Conservation (phyloP, 2,113 vertebrate genomes). For the Gymnogyps californianus region DNA sequence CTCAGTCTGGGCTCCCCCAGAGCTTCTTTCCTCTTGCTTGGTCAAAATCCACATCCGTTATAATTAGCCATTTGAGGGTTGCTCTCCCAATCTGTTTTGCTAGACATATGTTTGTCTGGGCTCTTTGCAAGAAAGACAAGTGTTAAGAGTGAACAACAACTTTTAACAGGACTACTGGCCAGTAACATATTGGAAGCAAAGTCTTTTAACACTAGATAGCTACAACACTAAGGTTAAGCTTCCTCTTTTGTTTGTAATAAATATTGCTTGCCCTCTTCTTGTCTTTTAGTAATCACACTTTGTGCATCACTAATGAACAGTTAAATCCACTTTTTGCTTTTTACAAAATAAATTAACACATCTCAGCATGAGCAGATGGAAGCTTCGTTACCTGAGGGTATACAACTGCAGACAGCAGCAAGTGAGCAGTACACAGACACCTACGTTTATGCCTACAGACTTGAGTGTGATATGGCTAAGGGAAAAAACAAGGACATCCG, state of each 20-base stretch:
- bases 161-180: background rate
- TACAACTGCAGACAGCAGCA: background rate
- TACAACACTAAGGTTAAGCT: background rate
- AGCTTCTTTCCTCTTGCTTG: background rate
- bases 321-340: background rate
- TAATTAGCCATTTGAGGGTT: background rate
- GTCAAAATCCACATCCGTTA: background rate
- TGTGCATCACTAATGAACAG: background rate
- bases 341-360: constrained; percentile 18
- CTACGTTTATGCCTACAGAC: background rate
- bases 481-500: background rate
- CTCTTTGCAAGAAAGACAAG: background rate
- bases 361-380: constrained; percentile 6
- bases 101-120: background rate
- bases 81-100: background rate
- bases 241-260: background rate
- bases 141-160: background rate
- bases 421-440: constrained; percentile 14
- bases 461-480: background rate
- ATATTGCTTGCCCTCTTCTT: background rate
- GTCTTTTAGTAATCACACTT: background rate
- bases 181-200: background rate
- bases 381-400: constrained; percentile 3
- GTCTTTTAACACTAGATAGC: background rate
- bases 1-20: fast-evolving